phyloP scores from a whole-genome alignment of 2,113 vertebrate genomes.

The Pomatostomus ruficeps region DNA sequence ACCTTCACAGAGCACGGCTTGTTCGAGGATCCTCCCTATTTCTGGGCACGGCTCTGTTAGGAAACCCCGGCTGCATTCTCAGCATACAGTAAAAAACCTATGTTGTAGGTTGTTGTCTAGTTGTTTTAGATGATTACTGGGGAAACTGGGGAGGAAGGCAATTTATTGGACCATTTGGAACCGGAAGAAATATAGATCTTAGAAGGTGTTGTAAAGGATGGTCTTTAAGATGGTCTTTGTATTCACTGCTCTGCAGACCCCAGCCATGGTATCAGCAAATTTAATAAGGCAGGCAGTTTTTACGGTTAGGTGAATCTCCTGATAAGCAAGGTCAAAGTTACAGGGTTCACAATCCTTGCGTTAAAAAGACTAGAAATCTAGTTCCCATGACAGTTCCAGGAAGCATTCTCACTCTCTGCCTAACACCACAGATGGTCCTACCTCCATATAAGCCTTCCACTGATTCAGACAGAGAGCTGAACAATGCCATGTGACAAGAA shows the following conservation, averaged over 20 bases:
- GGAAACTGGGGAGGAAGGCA: not conserved
- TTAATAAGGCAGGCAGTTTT: not conserved
- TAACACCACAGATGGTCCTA: not conserved
- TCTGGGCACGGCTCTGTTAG: not conserved
- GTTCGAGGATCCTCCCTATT: not conserved
- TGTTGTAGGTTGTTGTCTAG: not conserved
- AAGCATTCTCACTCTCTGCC: not conserved
- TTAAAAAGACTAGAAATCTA: not conserved
- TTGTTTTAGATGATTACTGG: not conserved
- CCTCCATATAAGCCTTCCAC: not conserved
- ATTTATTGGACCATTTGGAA: not conserved
- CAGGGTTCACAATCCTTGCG: not conserved
- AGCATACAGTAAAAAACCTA: not conserved
- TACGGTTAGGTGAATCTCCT: not conserved
- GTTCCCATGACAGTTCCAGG: not conserved
- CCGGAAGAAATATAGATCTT: not conserved
- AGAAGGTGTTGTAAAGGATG: not conserved
- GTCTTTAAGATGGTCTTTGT: not conserved
- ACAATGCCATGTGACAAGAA: not conserved
- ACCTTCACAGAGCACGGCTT: not conserved
- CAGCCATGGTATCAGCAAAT: not conserved
- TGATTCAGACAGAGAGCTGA: not conserved
- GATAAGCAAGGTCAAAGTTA: not conserved
- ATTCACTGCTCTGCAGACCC: not conserved
- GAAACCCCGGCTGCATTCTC: not conserved